Base-by-base conservation (phyloP, 53 echinoderm and acorn worm genomes). In the Paelopatides confundens region DNA sequence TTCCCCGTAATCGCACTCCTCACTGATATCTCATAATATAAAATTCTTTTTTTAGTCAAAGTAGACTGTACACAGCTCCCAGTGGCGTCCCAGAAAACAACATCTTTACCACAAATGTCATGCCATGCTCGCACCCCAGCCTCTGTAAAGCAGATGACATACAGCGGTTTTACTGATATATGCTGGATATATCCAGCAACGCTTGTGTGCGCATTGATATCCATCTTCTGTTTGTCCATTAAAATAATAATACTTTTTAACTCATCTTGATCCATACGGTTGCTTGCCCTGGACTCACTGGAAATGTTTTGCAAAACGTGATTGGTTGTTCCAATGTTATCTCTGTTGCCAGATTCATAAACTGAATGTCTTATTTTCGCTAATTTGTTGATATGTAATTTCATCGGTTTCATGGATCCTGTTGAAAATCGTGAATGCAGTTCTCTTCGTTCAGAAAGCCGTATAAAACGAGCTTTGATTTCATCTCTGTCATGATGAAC, bases 81-180 rank as follows among this genome's bases (percentile, higher is more conserved):
- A 7, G 77, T 77, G 18, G 77, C 77, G 24, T 77, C 77, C 77
- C 77, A 77, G 13, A 77, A 77, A 12, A 77, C 77, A 6, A 28
- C 50, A 27, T 77, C 77, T 12, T 49, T 24, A 24, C 17, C 26
- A 77, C 77, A 77, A 23, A 77, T 14, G 10, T 77, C 77, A 29
- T 77, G 77, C 77, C 77, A 77, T 5, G 37, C 28, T 5, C 77
- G 77, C 17, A 77, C 29, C 37, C 77, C 77, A 21, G 26, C 77
- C 43, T 77, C 77, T 5, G 77, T 77, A 29, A 77, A 77, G 50
- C 77, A 77, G 23, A 77, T 47, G 8, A 49, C 30, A 50, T 48
- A 77, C 35, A 71, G 21, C 3, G 2, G 40, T 71, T 36, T 18
- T 1, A 71, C 35, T 12, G 71, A 71, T 36, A 71, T 18, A 21